Base-by-base conservation (phyloP, 1,140 invertebrate genomes). In the Pseudoatta argentina region DNA sequence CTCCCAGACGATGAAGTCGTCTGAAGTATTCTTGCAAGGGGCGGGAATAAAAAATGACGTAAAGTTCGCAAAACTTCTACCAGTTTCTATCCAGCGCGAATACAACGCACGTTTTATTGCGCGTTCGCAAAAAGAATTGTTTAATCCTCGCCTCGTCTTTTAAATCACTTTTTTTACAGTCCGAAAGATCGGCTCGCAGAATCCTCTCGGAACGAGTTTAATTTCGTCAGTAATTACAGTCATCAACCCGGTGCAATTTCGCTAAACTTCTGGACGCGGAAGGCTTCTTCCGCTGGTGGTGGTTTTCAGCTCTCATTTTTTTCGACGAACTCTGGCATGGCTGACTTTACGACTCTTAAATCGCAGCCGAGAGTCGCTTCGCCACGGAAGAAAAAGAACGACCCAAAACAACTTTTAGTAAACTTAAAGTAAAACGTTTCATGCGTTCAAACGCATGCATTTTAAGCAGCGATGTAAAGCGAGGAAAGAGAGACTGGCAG, bases 161-260 rank as follows among this genome's bases (percentile, higher is more conserved):
- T 85, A 53, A 85, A 63, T 76, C 71, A 27, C 59, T 61, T 85
- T 77, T 76, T 78, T 85, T 78, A 30, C 10, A 27, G 44, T 12
- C 55, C 16, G 4, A n/a, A 66, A 67, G 21, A 76, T 24, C 30
- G 59, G 39, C 44, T 30, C 12, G 18, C 24, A 39, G 24, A 34
- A 57, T 66, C 8, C 30, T 18, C 61, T 78, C 16, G 34, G n/a
- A 78, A 64, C 48, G 44, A 59, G 34, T 90, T 91, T 91, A 88
- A 91, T 88, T 86, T 88, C 67, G 75, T 85, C 85, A 21, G 64
- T 90, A 92, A 93, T 93, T 92, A 91, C 87, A 89, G 92, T 90
- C 83, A 92, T 92, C 75, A 39, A 2, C 34, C 39, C 87, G 87
- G 77, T 61, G 81, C 66, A 63, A 57, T 30, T 57, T 78, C 61